Conservation (phyloP, 2,113 vertebrate species). For the Podarcis raffonei region DNA sequence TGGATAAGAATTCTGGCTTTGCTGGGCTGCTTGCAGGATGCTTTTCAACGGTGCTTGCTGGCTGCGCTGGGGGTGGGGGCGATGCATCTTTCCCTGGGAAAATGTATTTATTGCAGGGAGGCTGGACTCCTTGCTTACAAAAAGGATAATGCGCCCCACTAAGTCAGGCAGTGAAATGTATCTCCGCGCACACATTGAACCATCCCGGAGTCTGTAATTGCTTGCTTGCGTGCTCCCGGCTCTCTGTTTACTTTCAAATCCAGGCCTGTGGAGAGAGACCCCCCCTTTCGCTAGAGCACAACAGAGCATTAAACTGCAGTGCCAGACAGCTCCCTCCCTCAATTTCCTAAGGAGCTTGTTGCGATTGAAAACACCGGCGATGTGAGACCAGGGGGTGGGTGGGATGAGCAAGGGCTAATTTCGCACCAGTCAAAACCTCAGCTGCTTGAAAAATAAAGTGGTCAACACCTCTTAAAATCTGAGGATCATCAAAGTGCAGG, state of each 20-base stretch:
- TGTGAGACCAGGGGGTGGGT: background rate
- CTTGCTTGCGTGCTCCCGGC: slow-evolving; percentile 6
- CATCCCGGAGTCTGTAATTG: slow-evolving; percentile 38
- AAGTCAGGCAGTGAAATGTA: slow-evolving; percentile 61
- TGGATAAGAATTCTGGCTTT: background rate
- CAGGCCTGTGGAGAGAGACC: slow-evolving; percentile 28
- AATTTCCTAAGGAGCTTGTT: slow-evolving; percentile 7
- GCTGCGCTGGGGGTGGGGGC: background rate
- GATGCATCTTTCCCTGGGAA: slow-evolving; percentile 9
- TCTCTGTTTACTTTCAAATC: slow-evolving; percentile 55
- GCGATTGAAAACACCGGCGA: background rate
- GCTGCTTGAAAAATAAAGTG: background rate
- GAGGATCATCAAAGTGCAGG: too few relatives aligned
- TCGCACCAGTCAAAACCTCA: background rate
- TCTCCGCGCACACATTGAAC: slow-evolving; percentile 47
- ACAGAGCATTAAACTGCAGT: slow-evolving; percentile 10
- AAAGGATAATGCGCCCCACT: slow-evolving; percentile 52
- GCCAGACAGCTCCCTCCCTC: background rate
- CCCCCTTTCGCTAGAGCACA: slow-evolving; percentile 28
- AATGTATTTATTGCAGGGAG: slow-evolving; percentile 19
- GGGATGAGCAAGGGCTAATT: too few relatives aligned
- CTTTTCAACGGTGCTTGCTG: background rate
- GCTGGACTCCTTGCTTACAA: slow-evolving; percentile 37
- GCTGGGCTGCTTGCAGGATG: background rate
- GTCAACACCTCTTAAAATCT: background rate